Conservation (phyloP, 2,797 vertebrate species). For the Rhynchotus rufescens region DNA sequence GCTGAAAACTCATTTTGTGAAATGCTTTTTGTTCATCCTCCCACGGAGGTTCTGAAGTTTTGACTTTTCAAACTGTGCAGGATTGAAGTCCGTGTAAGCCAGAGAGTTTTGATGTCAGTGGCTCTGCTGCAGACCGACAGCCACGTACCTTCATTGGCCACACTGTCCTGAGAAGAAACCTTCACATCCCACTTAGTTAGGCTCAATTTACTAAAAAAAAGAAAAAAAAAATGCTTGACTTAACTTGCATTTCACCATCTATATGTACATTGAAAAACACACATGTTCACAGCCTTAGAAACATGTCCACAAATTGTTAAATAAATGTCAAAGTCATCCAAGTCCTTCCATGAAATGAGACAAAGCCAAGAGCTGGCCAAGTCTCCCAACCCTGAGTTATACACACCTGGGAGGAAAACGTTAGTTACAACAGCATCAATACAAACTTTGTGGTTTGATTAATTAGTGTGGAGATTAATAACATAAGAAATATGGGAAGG, state of each 20-base stretch:
- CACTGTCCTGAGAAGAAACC: not conserved
- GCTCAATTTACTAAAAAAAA: not conserved
- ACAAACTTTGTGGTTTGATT: not conserved
- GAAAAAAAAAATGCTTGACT: not conserved
- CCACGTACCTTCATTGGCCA: not conserved
- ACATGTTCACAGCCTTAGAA: not conserved
- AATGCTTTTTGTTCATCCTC: not conserved
- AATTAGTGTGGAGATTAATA: not conserved
- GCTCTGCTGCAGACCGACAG: not conserved
- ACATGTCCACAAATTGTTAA: not conserved
- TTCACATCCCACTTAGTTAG: not conserved
- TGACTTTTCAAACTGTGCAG: not conserved
- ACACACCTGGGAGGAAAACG: not conserved
- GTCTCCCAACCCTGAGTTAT: not conserved
- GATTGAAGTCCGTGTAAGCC: too few species aligned
- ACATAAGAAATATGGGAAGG: not conserved
- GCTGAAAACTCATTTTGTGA: not conserved
- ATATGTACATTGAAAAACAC: not conserved
- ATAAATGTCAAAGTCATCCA: not conserved
- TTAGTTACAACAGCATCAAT: not conserved
- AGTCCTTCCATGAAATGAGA: not conserved
- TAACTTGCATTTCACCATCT: not conserved
- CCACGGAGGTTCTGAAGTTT: not conserved
- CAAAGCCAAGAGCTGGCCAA: not conserved
- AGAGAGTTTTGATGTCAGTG: not conserved